Evolutionary conservation across 2,113 vertebrate genomes (phyloP).

Genomic region (Chauna torquata): DNA sequence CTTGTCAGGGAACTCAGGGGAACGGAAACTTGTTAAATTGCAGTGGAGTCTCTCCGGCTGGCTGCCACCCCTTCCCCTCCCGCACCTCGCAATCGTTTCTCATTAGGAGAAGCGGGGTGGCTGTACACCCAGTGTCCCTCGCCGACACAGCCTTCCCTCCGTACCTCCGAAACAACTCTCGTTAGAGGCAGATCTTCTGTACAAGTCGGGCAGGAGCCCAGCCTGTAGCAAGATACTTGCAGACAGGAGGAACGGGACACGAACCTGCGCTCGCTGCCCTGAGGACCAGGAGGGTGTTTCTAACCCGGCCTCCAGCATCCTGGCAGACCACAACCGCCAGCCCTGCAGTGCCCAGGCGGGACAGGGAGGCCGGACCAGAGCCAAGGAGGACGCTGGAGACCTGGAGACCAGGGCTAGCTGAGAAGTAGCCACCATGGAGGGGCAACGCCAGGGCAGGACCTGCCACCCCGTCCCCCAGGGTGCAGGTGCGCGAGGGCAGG

Average conservation of each 20-base stretch:
- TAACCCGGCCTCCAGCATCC: background rate
- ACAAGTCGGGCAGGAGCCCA: background rate
- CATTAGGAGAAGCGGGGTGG: background rate
- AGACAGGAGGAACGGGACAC: background rate
- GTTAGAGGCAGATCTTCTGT: background rate
- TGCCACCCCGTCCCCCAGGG: background rate
- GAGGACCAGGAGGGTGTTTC: background rate
- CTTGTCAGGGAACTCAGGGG: conserved; percentile 58
- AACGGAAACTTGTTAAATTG: conserved; percentile 69
- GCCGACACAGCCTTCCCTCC: background rate
- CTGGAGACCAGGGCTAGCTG: background rate
- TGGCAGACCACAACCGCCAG: background rate
- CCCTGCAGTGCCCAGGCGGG: fast-evolving
- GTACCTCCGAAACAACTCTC: background rate
- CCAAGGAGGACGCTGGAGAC: fast-evolving
- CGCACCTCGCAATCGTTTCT: conserved; percentile 15
- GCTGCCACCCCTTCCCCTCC: conserved; percentile 33
- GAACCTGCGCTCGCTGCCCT: too few species aligned
- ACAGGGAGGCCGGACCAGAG: background rate
- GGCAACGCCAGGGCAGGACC: background rate
- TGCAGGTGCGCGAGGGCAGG: background rate
- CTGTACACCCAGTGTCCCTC: background rate
- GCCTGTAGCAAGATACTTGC: background rate
- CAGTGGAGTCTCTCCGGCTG: background rate
- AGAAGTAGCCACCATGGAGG: background rate